Evolutionary conservation across 92 coral and sea anemone genomes (phyloP).

Genomic region (Epizoanthus rinbou): DNA sequence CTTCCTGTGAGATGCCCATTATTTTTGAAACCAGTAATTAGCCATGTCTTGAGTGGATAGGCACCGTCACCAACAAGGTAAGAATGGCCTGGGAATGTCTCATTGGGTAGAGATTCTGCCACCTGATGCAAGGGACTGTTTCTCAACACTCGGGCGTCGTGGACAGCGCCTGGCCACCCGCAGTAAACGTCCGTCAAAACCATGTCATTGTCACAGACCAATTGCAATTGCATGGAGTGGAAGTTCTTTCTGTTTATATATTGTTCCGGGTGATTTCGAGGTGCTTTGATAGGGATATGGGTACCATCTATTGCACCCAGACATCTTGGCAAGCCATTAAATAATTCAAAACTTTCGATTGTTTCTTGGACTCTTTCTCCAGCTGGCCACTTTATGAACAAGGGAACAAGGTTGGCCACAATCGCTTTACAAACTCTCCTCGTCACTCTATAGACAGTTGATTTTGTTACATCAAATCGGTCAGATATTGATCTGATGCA

Average conservation of each 20-base stretch:
- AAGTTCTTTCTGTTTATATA: conserved; percentile 55
- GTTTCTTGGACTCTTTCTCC: conserved; percentile 37
- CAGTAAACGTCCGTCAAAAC: conserved; percentile 53
- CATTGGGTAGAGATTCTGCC: conserved; percentile 43
- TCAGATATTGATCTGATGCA: conserved; percentile 56
- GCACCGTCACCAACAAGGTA: conserved; percentile 59
- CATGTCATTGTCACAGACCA: conserved; percentile 51
- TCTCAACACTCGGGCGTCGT: conserved; percentile 55
- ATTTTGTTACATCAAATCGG: conserved; percentile 57
- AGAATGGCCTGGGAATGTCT: conserved; percentile 47
- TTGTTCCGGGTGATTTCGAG: conserved; percentile 50
- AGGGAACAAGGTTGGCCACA: conserved; percentile 44
- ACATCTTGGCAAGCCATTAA: conserved; percentile 52
- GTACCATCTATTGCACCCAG: conserved; percentile 55
- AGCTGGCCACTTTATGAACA: conserved; percentile 42
- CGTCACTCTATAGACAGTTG: conserved; percentile 50
- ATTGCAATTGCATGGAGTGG: conserved; percentile 54
- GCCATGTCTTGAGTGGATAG: conserved; percentile 56
- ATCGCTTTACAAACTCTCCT: conserved; percentile 48
- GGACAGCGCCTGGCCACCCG: conserved; percentile 60
- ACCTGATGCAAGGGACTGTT: conserved; percentile 57
- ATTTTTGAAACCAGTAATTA: conserved; percentile 57
- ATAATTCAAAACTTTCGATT: conserved; percentile 42
- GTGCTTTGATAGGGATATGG: conserved; percentile 52
- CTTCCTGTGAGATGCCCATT: conserved; percentile 59